Evolutionary conservation across 2,113 vertebrate genomes (phyloP), one percentile per base, ranked within the genome.

Genomic region (Scortum barcoo): DNA sequence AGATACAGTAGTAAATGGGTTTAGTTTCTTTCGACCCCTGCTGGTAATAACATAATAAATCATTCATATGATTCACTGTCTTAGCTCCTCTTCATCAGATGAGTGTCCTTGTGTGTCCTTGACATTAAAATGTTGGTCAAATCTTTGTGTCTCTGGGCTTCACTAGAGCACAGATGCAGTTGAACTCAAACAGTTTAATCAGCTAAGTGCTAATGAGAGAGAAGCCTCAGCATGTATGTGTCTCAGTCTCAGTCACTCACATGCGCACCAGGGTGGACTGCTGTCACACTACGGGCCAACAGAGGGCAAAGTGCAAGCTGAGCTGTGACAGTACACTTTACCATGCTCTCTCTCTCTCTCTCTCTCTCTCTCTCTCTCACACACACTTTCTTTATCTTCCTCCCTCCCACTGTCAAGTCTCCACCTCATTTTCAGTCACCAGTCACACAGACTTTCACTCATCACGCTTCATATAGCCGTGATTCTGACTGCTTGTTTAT

Each of bases 231-330:
- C 42, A 17, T 53, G 22, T 57, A 53, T 51, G 20, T 22, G 63
- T 65, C 8, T 66, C 24, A 33, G 24, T 76, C 26, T 62, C 51
- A 51, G 26, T 70, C 44, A 53, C 58, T 68, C 60, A 38, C 66
- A 78, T 71, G n/a, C 22, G 24, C 28, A 8, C 76, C 81, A 68
- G 8, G n/a, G 72, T 46, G 68, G 62, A 69, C 51, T 72, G 84
- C 80, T 86, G 85, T 84, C 89, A 88, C 70, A 42, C 44, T 66
- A 51, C 76, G 87, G 73, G 76, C 86, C 73, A 81, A 88, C 81
- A 89, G 81, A 91, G 93, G 91, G 87, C 93, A 93, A 93, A 93
- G 93, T 93, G 78, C 92, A 91, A 56, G 46, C 61, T 57, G 42
- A 14, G 71, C 79, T 65, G 67, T 72, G 70, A 79, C 89, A 53